phyloP scores from a whole-genome alignment of 2,113 vertebrate species.

The Eolophus roseicapilla region DNA sequence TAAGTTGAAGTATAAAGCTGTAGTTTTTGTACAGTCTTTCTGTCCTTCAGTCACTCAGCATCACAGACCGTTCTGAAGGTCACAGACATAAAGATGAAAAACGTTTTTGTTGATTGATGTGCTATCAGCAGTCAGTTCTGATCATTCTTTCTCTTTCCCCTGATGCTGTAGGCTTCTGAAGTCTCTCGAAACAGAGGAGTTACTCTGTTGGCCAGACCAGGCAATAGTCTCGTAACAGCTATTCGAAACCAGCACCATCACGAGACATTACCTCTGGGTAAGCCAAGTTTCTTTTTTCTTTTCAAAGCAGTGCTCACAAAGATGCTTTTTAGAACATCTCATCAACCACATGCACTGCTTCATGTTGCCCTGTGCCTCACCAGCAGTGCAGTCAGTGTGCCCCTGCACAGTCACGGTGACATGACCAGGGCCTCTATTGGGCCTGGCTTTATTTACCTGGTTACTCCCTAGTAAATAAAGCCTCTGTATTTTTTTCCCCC shows the following conservation, averaged over 20 bases:
- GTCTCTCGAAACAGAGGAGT: conserved; percentile 92
- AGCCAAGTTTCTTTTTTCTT: background rate
- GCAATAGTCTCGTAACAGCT: conserved; percentile 88
- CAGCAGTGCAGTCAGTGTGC: background rate
- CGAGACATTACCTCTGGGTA: conserved; percentile 83
- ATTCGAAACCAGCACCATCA: conserved; percentile 89
- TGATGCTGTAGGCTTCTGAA: conserved; percentile 85
- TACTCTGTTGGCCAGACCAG: conserved; percentile 85
- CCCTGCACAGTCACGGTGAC: background rate
- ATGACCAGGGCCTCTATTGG: background rate
- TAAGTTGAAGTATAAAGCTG: background rate
- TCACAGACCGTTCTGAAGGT: background rate
- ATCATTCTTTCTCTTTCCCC: background rate
- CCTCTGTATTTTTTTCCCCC: background rate
- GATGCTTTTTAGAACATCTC: background rate
- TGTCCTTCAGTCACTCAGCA: background rate
- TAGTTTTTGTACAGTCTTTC: background rate
- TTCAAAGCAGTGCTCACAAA: background rate
- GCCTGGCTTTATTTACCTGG: background rate
- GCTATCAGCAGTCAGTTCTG: background rate
- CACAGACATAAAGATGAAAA: background rate
- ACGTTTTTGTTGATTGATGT: background rate
- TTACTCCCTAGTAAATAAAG: background rate
- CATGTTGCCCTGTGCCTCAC: background rate
- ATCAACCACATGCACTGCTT: background rate